A percentile compares a stretch with the other conserved stretches of the same genome.
phyloP scores from a whole-genome alignment of 2,113 vertebrate genomes.

The Nothobranchius kuhntae region DNA sequence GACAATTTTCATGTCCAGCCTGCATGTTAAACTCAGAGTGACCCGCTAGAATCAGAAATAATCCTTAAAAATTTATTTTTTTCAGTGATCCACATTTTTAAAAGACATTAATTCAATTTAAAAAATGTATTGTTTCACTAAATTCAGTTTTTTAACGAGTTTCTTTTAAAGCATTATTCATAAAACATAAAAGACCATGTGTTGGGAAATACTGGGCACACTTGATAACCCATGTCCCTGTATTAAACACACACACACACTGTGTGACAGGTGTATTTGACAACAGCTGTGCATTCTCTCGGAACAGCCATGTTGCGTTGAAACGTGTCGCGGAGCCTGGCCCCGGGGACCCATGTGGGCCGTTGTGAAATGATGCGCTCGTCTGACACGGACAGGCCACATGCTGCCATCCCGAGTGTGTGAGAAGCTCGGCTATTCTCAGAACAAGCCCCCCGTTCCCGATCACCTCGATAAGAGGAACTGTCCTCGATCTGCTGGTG shows the following conservation, averaged over 20 bases:
- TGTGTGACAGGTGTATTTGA: slow-evolving; percentile 58
- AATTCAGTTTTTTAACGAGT: too few species aligned
- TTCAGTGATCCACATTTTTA: too few species aligned
- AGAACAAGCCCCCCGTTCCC: slow-evolving; percentile 31
- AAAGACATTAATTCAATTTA: too few species aligned
- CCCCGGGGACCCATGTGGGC: slow-evolving; percentile 16
- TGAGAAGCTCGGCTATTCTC: slow-evolving; percentile 49
- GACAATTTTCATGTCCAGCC: too few species aligned
- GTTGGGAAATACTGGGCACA: slow-evolving; percentile 19
- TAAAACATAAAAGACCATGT: not conserved
- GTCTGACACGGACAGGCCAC: slow-evolving; percentile 55
- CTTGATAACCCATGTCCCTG: slow-evolving; percentile 4
- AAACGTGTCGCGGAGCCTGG: slow-evolving; percentile 8
- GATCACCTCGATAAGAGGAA: slow-evolving; percentile 42
- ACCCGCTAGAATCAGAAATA: too few species aligned
- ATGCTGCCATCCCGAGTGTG: slow-evolving; percentile 49
- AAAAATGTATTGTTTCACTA: too few species aligned
- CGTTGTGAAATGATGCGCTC: slow-evolving; percentile 52
- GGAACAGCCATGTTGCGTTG: slow-evolving; percentile 54
- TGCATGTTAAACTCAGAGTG: too few species aligned
- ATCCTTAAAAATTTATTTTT: too few species aligned
- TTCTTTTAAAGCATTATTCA: too few species aligned
- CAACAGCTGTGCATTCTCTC: slow-evolving; percentile 67
- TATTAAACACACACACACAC: slow-evolving; percentile 9
- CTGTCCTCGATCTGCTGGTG: not conserved